phyloP scores from a whole-genome alignment of 2,888 invertebrate species.

The Dicycla oo region DNA sequence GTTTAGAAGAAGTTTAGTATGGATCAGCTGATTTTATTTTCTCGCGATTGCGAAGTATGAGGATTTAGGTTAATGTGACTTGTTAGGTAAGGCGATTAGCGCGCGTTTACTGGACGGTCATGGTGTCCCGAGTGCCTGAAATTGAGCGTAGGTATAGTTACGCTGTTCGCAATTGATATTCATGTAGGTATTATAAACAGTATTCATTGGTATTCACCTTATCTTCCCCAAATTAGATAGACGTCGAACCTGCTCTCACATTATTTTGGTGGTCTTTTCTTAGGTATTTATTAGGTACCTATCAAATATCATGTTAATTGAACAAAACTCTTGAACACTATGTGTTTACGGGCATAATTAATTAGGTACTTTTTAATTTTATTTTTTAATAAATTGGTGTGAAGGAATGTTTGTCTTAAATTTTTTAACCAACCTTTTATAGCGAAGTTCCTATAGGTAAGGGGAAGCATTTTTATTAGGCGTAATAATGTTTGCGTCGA shows the following conservation, averaged over 20 bases:
- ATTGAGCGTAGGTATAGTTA: neutral
- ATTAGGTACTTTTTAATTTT: neutral
- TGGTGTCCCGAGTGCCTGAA: neutral
- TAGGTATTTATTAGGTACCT: no score
- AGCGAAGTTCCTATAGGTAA: neutral
- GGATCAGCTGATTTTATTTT: no score
- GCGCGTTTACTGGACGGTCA: neutral
- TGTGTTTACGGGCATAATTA: conserved; percentile 33
- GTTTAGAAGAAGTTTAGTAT: no score
- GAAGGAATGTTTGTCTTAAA: conserved; percentile 6
- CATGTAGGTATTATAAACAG: neutral
- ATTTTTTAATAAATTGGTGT: conserved; percentile 34
- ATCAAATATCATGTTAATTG: neutral
- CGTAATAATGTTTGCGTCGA: no score
- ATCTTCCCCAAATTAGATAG: no score
- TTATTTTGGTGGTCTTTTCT: conserved; percentile 2
- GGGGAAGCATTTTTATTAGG: no score
- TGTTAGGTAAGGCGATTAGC: no score
- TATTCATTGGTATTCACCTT: neutral
- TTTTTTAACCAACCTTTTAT: neutral
- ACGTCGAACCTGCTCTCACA: neutral
- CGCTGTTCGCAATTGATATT: neutral
- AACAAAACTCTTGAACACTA: conserved; percentile 19
- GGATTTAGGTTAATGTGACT: neutral
- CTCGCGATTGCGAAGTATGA: no score